Percentiles rank a stretch among this genome's conserved stretches.
Evolutionary conservation across 2,113 vertebrate genomes (phyloP).

Genomic region (Dissostichus mawsoni): DNA sequence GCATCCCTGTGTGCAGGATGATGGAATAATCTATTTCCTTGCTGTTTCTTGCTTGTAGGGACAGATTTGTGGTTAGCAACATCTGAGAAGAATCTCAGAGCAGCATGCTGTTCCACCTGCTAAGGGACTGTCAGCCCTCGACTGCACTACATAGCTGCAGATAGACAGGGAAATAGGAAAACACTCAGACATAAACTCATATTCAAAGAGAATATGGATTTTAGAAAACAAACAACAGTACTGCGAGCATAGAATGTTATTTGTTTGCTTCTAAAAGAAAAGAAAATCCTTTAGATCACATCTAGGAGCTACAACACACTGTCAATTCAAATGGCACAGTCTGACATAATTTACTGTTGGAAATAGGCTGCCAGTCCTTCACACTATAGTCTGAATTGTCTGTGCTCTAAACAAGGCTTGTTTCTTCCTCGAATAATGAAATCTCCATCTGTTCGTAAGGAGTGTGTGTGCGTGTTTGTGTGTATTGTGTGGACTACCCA

Average conservation of each 20-base stretch:
- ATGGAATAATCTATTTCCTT: conserved; percentile 53
- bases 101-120: conserved; percentile 57
- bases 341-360: conserved; percentile 46
- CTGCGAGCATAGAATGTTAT: neutral
- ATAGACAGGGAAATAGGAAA: conserved; percentile 11
- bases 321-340: conserved; percentile 22
- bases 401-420: conserved; percentile 63
- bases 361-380: conserved; percentile 45
- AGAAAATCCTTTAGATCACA: conserved; percentile 25
- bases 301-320: conserved; percentile 8
- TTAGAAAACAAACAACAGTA: conserved; percentile 8
- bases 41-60: conserved; percentile 56
- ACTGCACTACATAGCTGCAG: conserved; percentile 33
- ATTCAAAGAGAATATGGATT: conserved; percentile 6
- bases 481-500: conserved; percentile 33
- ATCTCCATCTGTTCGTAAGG: conserved; percentile 58
- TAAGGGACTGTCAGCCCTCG: conserved; percentile 49
- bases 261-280: conserved; percentile 6
- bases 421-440: conserved; percentile 66
- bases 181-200: conserved; percentile 19
- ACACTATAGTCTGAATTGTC: conserved; percentile 29
- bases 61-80: conserved; percentile 65
- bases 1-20: conserved; percentile 28
- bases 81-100: conserved; percentile 64
- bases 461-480: conserved; percentile 39